Percentiles rank a stretch among this genome's conserved stretches.
phyloP scores from a whole-genome alignment of 2,888 invertebrate species.

The Arctia plantaginis region DNA sequence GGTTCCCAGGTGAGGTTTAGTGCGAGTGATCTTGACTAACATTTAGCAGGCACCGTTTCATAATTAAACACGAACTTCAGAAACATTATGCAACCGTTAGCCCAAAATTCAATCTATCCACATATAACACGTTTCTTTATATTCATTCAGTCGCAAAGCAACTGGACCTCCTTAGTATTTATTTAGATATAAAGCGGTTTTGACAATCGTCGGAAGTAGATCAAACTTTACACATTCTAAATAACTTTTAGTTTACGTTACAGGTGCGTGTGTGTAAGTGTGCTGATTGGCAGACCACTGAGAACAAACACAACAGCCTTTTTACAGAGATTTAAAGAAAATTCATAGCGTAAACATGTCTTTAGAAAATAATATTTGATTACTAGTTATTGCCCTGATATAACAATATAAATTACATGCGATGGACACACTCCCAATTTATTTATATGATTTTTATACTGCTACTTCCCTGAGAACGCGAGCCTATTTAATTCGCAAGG shows the following conservation, averaged over 20 bases:
- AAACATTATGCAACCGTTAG: conserved; percentile 24
- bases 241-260: background rate
- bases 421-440: background rate
- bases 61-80: conserved; percentile 3
- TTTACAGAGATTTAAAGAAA: too few relatives aligned
- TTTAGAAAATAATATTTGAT: too few relatives aligned
- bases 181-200: background rate
- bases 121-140: background rate
- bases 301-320: background rate
- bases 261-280: background rate
- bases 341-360: too few relatives aligned
- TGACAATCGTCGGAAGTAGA: background rate
- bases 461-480: background rate
- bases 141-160: background rate
- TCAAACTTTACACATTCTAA: background rate
- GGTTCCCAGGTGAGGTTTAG: background rate
- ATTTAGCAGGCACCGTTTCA: conserved; percentile 25
- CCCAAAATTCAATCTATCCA: background rate
- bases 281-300: background rate
- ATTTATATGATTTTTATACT: background rate
- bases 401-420: too few relatives aligned
- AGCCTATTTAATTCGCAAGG: background rate
- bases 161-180: background rate
- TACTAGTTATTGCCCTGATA: too few relatives aligned
- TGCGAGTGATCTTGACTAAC: conserved; percentile 7